Base-by-base conservation (phyloP, 2,888 invertebrate genomes). In the Neuroscelio doddi region DNA sequence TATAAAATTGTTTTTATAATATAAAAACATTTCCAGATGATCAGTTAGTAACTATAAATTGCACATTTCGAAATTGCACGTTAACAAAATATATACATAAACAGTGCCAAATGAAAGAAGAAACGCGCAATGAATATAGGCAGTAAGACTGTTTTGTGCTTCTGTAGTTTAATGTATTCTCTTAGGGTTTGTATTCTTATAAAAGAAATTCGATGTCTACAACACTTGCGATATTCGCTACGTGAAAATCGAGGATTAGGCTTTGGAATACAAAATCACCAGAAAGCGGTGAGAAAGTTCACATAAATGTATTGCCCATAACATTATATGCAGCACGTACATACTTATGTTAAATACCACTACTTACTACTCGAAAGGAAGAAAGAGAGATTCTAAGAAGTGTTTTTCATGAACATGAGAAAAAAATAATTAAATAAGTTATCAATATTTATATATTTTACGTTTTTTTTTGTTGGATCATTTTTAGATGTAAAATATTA, bases 231-330 rank as follows among this genome's bases (percentile, higher is more conserved):
- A 51, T 42, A 51, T 62, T 53, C 46, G 38, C 49, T 53, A 68
- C 59, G 73, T 72, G 72, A 74, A 77, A 78, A 75, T 74, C 76
- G 75, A 74, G 72, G 73, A 73, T 73, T 75, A 76, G 74, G 72
- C 73, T 63, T 46, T 65, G 69, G 79, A 79, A 79, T 79, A 79
- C 78, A 68, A 76, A 79, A 78, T 75, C 71, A 70, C 70, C 77
- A 77, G 79, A 79, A 78, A 79, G 78, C 74, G 70, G 69, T 74
- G 79, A 71, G 77, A 78, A 78, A 79, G 79, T 77, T 57, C 53
- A 68, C 68, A 63, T 66, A 71, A 68, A 64, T 74, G 73, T 77
- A 70, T 71, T 66, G 72, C 64, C 70, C 72, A 65, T 69, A 59
- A 59, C 47, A 14, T 41, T 49, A 55, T 55, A 58, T 53, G 51